A percentile compares a stretch with the other conserved stretches of the same genome.
phyloP scores from a whole-genome alignment of 2,113 vertebrate species.

The Ailuropoda melanoleuca region DNA sequence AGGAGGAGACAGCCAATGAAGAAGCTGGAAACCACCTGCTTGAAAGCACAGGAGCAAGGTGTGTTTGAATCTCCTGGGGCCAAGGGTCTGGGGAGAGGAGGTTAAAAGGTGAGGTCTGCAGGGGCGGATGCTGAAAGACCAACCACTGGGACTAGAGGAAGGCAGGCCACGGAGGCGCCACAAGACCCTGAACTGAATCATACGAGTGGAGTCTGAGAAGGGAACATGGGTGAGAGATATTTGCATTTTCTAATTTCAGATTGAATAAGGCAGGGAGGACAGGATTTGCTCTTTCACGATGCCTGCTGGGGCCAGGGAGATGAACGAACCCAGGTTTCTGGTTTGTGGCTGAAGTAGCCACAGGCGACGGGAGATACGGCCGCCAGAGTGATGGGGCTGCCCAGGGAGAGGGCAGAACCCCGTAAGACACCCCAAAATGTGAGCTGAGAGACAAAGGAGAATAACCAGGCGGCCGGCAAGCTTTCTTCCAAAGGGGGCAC shows the following conservation, averaged over 20 bases:
- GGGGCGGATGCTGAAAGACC: not conserved
- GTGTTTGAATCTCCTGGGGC: not conserved
- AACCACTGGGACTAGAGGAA: not conserved
- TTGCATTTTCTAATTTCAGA: not conserved
- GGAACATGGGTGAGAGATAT: rapidly evolving
- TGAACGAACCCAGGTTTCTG: not conserved
- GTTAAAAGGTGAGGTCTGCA: not conserved
- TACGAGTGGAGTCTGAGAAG: not conserved
- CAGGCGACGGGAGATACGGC: not conserved
- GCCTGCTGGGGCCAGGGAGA: not conserved
- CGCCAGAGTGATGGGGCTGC: not conserved
- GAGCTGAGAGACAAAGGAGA: not conserved
- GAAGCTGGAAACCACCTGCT: not conserved
- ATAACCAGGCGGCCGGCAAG: not conserved
- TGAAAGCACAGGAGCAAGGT: not conserved
- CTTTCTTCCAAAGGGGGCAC: not conserved
- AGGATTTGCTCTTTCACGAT: not conserved
- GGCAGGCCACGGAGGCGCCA: not conserved
- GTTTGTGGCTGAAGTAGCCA: not conserved
- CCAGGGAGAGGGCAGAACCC: not conserved
- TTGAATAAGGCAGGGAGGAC: not conserved
- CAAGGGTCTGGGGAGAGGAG: rapidly evolving
- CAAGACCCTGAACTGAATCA: not conserved
- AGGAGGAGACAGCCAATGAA: not conserved
- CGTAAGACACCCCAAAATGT: not conserved